A percentile compares a stretch with the other conserved stretches of the same genome.
These are phyloP conservation scores for Chaunax sp. DNA, from an alignment of 2,797 vertebrate species.

Conservation along the genomic window DNA sequence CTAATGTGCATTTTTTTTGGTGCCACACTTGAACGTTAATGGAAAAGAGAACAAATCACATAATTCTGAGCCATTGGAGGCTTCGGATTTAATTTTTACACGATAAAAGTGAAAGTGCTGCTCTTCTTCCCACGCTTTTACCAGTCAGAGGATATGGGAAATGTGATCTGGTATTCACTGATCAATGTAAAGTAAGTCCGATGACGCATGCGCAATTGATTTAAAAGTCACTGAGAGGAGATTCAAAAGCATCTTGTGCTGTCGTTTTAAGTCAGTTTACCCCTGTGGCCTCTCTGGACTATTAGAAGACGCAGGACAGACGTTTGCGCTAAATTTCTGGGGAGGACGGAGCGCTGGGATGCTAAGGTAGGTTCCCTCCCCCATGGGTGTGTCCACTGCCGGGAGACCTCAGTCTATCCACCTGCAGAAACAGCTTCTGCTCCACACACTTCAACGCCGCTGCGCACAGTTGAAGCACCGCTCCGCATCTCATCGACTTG, in stretches of 20 bases:
- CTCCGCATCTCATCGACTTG: slow-evolving; percentile 34
- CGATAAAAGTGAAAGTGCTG: background rate
- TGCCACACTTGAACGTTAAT: slow-evolving; percentile 17
- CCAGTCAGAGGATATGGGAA: slow-evolving; percentile 7
- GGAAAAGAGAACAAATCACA: slow-evolving; percentile 26
- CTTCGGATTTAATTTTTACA: slow-evolving; percentile 25
- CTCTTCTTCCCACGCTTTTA: too few relatives aligned
- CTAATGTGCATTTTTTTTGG: background rate
- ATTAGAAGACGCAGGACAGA: slow-evolving; percentile 10
- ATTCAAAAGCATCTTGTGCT: background rate
- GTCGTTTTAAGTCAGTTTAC: background rate
- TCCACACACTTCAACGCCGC: slow-evolving; percentile 49
- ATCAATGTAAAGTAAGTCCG: background rate
- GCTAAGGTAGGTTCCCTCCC: slow-evolving; percentile 84
- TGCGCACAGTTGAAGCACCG: slow-evolving; percentile 28
- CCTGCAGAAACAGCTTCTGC: slow-evolving; percentile 76
- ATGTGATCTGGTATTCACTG: slow-evolving; percentile 12
- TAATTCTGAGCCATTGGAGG: background rate
- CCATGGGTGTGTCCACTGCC: slow-evolving; percentile 79
- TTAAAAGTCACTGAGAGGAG: too few relatives aligned
- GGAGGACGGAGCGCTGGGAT: slow-evolving; percentile 49
- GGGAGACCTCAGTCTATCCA: slow-evolving; percentile 78
- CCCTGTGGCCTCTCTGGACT: slow-evolving; percentile 19
- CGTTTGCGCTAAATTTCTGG: slow-evolving; percentile 27
- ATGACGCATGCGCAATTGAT: background rate